Base-by-base conservation (phyloP, 1,140 invertebrate genomes). In the Hylyphantes graminicola region DNA sequence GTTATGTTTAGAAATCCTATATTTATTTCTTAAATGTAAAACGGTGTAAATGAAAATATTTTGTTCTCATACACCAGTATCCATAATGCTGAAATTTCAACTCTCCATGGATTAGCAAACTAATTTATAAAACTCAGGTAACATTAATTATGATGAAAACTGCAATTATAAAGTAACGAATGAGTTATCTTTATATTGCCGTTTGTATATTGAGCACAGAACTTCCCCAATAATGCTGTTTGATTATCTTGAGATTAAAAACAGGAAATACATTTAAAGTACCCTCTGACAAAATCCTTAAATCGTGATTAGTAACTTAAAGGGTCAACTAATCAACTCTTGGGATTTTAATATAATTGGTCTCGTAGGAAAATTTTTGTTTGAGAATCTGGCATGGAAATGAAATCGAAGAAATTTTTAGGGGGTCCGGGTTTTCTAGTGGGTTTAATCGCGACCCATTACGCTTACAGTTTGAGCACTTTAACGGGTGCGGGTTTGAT, bases 191-290 rank as follows among this genome's bases (percentile, higher is more conserved):
- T 51, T n/a, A 53, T 9, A 53, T 51, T 50, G 51, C 15, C n/a
- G 54, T 70, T 53, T 70, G 50, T 51, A 70, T 51, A 15, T 10
- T n/a, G 54, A 53, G 54, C 50, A 54, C 12, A 51, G 51, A 70
- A 17, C 54, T 70, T 53, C 51, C 19, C 7, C 54, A 70, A 70
- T 50, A n/a, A 51, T 48, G 68, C 17, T 15, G 68, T 70, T 70
- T 51, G 68, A 70, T 53, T 70, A 70, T 70, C 68, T 11, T 70
- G 68, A 70, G 68, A 70, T 70, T 70, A 70, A 70, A 70, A 70
- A 70, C 68, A n/a, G n/a, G 50, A 70, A 70, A 53, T 70, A 70
- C 68, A 53, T 70, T 70, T 70, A 54, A 70, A 70, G 54, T 53
- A 53, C 15, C 50, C 50, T 53, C 54, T 53, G 11, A 48, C 68